Conservation (phyloP, 1,140 invertebrate genomes). For the Neotoxoptera formosana region DNA sequence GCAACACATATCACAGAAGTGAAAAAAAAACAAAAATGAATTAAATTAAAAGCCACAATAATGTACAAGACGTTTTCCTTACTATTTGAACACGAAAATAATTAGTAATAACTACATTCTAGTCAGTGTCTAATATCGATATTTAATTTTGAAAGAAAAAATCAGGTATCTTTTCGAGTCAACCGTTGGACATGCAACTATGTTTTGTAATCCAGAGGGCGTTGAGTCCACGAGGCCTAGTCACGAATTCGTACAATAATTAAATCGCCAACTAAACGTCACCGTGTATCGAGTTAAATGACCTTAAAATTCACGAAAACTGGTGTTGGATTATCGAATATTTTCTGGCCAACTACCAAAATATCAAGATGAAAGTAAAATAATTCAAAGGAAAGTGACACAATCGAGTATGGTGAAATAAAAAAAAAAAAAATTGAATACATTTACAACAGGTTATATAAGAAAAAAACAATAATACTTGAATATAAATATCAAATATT, state of each 20-base stretch:
- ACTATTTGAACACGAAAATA: too few species aligned
- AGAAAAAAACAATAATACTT: background rate
- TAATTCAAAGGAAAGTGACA: constrained; percentile 8
- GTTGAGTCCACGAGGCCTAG: background rate
- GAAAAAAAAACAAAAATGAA: too few species aligned
- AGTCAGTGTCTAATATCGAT: too few species aligned
- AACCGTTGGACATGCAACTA: too few species aligned
- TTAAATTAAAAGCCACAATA: too few species aligned
- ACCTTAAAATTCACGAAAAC: background rate
- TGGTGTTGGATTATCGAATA: background rate
- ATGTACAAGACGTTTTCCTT: too few species aligned
- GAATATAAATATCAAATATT: background rate
- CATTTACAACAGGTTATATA: background rate
- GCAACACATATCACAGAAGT: too few species aligned
- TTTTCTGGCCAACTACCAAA: constrained; percentile 14
- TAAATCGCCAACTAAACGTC: background rate
- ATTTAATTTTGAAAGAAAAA: too few species aligned
- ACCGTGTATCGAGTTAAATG: background rate
- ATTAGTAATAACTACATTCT: too few species aligned
- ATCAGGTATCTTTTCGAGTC: too few species aligned
- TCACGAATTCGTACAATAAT: background rate
- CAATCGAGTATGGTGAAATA: background rate
- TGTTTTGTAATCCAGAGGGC: background rate
- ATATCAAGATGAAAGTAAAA: constrained; percentile 9
- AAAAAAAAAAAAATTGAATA: background rate